These are phyloP conservation scores for Pandemis cinnamomeana DNA, from an alignment of 2,888 invertebrate genomes.

Conservation along the genomic window DNA sequence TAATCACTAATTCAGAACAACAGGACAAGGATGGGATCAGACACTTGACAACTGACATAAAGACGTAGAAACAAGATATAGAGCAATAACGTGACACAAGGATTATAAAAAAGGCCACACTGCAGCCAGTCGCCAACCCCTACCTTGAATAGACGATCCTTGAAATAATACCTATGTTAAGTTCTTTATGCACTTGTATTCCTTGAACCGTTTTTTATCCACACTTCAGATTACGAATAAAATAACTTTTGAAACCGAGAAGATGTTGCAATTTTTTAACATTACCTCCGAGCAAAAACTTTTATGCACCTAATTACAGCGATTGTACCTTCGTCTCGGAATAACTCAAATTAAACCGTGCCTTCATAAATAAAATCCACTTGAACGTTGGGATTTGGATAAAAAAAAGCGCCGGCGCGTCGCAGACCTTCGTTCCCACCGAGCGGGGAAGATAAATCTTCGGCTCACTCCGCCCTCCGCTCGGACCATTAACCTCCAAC, in stretches of 20 bases:
- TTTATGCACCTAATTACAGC: constrained; percentile 32
- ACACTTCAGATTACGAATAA: background rate
- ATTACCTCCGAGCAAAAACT: background rate
- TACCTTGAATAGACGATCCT: too few relatives aligned
- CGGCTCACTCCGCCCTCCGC: constrained; percentile 65
- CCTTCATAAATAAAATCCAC: constrained; percentile 74
- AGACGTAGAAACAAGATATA: too few relatives aligned
- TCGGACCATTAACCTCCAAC: constrained; percentile 64
- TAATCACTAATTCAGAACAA: too few relatives aligned
- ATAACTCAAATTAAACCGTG: constrained; percentile 64
- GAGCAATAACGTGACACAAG: too few relatives aligned
- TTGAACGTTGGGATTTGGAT: constrained; percentile 57
- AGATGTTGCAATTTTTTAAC: background rate
- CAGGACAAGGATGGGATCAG: too few relatives aligned
- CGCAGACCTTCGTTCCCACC: constrained; percentile 67
- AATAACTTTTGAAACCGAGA: background rate
- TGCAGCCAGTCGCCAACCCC: too few relatives aligned
- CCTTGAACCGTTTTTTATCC: too few relatives aligned
- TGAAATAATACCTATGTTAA: too few relatives aligned
- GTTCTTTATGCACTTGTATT: too few relatives aligned
- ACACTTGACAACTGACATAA: too few relatives aligned
- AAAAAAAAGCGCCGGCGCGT: constrained; percentile 51
- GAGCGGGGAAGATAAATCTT: constrained; percentile 80
- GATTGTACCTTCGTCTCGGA: constrained; percentile 50
- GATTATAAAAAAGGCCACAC: too few relatives aligned